A percentile compares a stretch with the other conserved stretches of the same genome.
Evolutionary conservation across 1,140 invertebrate species (phyloP).

Genomic region (Ruditapes philippinarum): DNA sequence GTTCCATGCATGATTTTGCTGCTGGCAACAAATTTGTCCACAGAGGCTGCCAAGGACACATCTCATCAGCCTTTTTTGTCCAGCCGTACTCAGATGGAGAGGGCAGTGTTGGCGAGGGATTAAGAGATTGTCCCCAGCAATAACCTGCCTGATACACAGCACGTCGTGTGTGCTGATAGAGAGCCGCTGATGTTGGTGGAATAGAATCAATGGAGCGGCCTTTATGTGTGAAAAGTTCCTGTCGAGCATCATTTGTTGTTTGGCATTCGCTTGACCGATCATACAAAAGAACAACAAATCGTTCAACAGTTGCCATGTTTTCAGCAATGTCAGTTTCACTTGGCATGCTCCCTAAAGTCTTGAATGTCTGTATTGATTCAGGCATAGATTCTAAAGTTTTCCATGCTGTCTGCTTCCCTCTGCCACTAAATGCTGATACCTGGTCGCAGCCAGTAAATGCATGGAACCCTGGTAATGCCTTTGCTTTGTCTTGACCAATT

Average conservation of each 20-base stretch:
- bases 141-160: background rate
- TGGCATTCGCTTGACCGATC: background rate
- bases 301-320: background rate
- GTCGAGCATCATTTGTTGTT: constrained; percentile 1
- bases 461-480: constrained; percentile 8
- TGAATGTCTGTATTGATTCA: constrained; percentile 3
- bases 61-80: background rate
- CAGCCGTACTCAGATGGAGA: background rate
- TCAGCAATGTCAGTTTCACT: background rate
- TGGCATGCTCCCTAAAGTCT: background rate
- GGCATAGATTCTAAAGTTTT: background rate
- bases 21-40: background rate
- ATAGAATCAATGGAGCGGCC: constrained; percentile 21
- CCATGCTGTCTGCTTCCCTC: constrained; percentile 49
- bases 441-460: constrained; percentile 36
- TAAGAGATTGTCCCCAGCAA: background rate
- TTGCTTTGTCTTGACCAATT: background rate
- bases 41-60: background rate
- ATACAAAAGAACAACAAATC: constrained; percentile 22
- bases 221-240: constrained; percentile 1
- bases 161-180: constrained; percentile 1
- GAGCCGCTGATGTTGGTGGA: background rate
- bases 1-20: constrained; percentile 28
- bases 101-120: background rate
- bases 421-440: constrained; percentile 22